These are phyloP conservation scores for Pherbina coryleti DNA, from an alignment of 2,888 invertebrate species.

Conservation along the genomic window DNA sequence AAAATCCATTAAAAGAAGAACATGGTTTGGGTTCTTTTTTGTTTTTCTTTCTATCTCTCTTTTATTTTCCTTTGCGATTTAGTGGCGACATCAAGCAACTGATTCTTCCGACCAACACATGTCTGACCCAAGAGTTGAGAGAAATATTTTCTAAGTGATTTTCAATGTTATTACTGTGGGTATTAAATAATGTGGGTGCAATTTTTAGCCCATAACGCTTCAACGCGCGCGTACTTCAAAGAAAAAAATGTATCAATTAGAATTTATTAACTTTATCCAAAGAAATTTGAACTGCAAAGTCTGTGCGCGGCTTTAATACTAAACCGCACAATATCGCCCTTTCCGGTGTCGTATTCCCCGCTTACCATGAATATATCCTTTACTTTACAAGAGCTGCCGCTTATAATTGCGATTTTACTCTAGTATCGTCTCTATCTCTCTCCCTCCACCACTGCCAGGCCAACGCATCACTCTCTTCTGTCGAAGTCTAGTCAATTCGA, in stretches of 20 bases:
- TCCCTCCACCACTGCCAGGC: too few relatives aligned
- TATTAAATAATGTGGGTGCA: slow-evolving; percentile 2
- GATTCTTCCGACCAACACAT: neutral
- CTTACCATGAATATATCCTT: neutral
- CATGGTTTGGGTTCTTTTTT: neutral
- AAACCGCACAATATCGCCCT: neutral
- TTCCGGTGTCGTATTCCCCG: neutral
- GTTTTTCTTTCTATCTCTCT: neutral
- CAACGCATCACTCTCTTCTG: neutral
- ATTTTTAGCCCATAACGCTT: neutral
- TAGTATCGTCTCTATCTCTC: neutral
- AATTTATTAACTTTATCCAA: slow-evolving; percentile 42
- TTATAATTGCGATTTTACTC: neutral
- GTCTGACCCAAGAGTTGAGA: neutral
- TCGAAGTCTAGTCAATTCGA: slow-evolving; percentile 46
- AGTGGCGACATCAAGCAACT: too few relatives aligned
- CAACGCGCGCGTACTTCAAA: slow-evolving; percentile 11
- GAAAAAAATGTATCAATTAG: slow-evolving; percentile 43
- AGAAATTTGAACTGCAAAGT: slow-evolving; percentile 26
- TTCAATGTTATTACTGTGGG: slow-evolving; percentile 41
- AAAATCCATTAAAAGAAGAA: slow-evolving; percentile 38
- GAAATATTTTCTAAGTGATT: slow-evolving; percentile 40
- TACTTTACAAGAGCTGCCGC: neutral
- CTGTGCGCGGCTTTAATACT: slow-evolving; percentile 9
- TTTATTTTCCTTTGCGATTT: too few relatives aligned